Evolutionary conservation across 2,888 invertebrate species (phyloP).

Genomic region (Andrena haemorrhoa): DNA sequence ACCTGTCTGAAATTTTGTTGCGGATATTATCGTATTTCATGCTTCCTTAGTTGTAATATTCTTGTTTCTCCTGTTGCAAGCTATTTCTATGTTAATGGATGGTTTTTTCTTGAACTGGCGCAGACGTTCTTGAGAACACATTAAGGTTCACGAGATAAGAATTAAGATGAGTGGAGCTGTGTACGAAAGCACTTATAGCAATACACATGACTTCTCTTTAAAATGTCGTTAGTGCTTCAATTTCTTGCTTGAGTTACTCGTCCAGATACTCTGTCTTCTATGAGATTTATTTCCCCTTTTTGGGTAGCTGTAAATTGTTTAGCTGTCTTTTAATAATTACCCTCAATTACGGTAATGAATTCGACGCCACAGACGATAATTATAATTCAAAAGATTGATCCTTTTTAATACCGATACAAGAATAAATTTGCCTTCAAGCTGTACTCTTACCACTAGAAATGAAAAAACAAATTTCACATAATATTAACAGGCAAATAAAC

Average conservation of each 20-base stretch:
- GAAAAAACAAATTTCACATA: neutral
- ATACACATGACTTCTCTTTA: constrained; percentile 52
- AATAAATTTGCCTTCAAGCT: too few relatives aligned
- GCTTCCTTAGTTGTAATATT: neutral
- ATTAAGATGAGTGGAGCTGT: constrained; percentile 17
- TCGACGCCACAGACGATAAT: neutral
- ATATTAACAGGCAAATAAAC: neutral
- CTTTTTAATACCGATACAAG: neutral
- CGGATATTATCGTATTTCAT: neutral
- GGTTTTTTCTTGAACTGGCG: neutral
- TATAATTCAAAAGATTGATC: neutral
- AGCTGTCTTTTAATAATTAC: neutral
- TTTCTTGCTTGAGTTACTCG: constrained; percentile 26
- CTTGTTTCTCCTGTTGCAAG: neutral
- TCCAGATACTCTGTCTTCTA: neutral
- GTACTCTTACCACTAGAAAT: neutral
- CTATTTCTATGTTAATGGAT: constrained; percentile 11
- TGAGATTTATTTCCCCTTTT: neutral
- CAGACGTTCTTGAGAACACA: constrained; percentile 30
- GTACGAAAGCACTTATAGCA: constrained; percentile 26
- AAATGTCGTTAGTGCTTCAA: constrained; percentile 52
- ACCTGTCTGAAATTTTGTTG: neutral
- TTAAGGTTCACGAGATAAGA: constrained; percentile 42
- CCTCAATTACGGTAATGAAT: neutral
- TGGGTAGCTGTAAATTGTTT: neutral